These are phyloP conservation scores for Lipophrys pholis DNA, from an alignment of 2,113 vertebrate genomes.

Conservation along the genomic window DNA sequence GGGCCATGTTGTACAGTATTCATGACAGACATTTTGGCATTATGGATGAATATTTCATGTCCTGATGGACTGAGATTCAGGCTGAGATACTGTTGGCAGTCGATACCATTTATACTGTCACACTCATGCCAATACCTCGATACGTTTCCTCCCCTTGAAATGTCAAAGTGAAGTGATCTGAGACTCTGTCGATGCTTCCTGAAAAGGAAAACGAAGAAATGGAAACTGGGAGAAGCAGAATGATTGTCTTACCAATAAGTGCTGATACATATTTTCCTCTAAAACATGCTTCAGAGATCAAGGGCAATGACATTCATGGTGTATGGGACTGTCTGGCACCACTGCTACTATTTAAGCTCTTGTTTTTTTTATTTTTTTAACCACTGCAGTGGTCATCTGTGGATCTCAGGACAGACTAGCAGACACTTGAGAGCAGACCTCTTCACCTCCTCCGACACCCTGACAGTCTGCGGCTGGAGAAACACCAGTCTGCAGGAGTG, in stretches of 20 bases:
- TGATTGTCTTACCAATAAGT: slow-evolving; percentile 78
- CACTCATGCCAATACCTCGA: slow-evolving; percentile 54
- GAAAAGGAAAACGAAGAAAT: slow-evolving; percentile 70
- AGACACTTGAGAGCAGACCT: background rate
- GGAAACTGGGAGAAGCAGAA: slow-evolving; percentile 62
- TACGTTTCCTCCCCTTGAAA: slow-evolving; percentile 65
- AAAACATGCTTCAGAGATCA: slow-evolving; percentile 54
- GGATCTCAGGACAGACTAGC: slow-evolving; percentile 29
- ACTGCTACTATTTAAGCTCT: slow-evolving; percentile 3
- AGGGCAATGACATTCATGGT: slow-evolving; percentile 49
- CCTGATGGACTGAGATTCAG: slow-evolving; percentile 63
- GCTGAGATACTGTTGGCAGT: slow-evolving; percentile 54
- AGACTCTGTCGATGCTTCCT: slow-evolving; percentile 69
- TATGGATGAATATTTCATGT: slow-evolving; percentile 78
- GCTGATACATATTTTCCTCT: slow-evolving; percentile 73
- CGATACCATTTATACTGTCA: slow-evolving; percentile 58
- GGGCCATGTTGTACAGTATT: slow-evolving; percentile 49
- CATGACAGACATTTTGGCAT: slow-evolving; percentile 67
- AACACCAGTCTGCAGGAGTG: slow-evolving; percentile 32
- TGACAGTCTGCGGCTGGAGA: slow-evolving; percentile 11
- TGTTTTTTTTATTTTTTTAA: slow-evolving; percentile 1
- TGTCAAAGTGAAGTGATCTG: slow-evolving; percentile 71
- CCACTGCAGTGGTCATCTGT: slow-evolving; percentile 28
- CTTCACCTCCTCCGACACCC: slow-evolving; percentile 22
- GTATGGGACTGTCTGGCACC: slow-evolving; percentile 16